Percentiles rank a stretch among this genome's conserved stretches.
Conservation (phyloP, 30 jellyfish, hydroid and myxozoan genomes). For the Turritopsis dohrnii region DNA sequence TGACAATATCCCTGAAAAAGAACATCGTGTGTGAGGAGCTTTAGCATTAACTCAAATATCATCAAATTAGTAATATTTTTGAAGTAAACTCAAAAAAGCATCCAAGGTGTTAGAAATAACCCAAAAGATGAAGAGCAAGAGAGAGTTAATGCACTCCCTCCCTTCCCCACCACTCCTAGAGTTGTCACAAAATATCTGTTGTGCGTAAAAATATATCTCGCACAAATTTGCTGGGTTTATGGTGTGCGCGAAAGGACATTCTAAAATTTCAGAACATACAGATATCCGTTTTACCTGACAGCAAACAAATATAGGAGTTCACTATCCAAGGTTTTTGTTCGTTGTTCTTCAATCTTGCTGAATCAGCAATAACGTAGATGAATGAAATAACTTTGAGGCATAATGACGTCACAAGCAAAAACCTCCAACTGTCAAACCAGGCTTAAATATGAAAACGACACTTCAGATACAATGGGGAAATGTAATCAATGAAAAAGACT, state of each 20-base stretch:
- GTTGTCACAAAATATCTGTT: no score
- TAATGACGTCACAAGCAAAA: not conserved
- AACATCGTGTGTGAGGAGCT: not conserved
- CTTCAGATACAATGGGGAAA: not conserved
- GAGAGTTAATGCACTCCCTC: no score
- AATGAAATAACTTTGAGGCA: not conserved
- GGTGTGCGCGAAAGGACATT: no score
- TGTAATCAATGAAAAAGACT: not conserved
- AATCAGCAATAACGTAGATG: not conserved
- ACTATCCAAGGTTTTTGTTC: not conserved
- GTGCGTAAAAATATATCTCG: no score
- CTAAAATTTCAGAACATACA: no score
- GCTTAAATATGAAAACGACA: not conserved
- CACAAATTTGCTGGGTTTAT: no score
- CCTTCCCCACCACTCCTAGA: no score
- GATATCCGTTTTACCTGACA: not conserved
- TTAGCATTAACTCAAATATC: no score
- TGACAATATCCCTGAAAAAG: not conserved
- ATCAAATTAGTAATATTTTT: no score
- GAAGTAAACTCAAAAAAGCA: no score
- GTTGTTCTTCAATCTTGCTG: not conserved
- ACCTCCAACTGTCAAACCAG: constrained; percentile 7
- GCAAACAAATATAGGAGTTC: not conserved
- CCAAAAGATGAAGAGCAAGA: no score
- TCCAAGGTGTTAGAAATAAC: no score